Conservation (phyloP, 2,797 vertebrate genomes). For the Gymnothorax javanicus region DNA sequence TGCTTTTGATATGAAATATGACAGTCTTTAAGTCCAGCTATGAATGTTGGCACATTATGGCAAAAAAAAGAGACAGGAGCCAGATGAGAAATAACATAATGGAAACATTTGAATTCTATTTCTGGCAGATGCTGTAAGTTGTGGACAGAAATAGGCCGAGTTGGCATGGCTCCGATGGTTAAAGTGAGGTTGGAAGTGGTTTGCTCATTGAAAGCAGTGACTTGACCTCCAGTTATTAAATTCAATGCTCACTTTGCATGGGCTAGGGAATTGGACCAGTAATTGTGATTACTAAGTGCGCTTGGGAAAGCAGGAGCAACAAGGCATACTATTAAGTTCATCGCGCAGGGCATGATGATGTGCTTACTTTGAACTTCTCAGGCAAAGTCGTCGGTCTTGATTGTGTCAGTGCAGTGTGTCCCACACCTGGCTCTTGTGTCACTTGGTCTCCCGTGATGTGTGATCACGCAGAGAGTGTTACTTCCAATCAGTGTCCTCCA, state of each 20-base stretch:
- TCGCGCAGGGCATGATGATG: not conserved
- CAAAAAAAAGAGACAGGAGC: not conserved
- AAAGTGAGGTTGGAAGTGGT: constrained; percentile 21
- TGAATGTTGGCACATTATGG: not conserved
- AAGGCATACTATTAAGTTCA: constrained; percentile 6
- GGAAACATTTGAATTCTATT: constrained; percentile 18
- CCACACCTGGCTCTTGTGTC: not conserved
- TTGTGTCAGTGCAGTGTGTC: not conserved
- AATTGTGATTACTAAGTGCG: not conserved
- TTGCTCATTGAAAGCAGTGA: not conserved
- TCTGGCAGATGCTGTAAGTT: constrained; percentile 8
- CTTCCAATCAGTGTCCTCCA: not conserved
- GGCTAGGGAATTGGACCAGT: not conserved
- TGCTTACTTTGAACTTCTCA: constrained; percentile 12
- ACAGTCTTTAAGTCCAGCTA: not conserved
- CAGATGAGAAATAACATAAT: constrained; percentile 10
- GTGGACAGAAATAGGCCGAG: constrained; percentile 7
- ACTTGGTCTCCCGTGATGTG: not conserved
- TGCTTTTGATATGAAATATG: not conserved
- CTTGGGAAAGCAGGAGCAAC: not conserved
- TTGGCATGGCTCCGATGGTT: not conserved
- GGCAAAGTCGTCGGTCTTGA: not conserved
- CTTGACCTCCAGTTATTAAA: not conserved
- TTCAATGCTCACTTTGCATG: not conserved
- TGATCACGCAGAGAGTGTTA: not conserved